A percentile compares a stretch with the other conserved stretches of the same genome.
Evolutionary conservation across 2,888 invertebrate genomes (phyloP).

Genomic region (Mimumesa dahlbomi): DNA sequence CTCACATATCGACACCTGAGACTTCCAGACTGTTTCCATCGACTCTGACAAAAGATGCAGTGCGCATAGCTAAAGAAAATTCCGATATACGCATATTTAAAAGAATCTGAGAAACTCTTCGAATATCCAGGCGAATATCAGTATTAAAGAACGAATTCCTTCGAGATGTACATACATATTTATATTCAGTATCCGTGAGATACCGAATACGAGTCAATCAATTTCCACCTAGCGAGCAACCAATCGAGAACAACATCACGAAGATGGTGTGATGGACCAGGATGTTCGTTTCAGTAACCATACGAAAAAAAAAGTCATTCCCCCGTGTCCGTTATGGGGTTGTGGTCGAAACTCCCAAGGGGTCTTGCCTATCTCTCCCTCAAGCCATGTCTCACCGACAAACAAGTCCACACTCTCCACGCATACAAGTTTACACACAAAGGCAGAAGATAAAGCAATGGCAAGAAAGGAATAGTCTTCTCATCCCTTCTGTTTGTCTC

Average conservation of each 20-base stretch:
- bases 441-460: conserved; percentile 35
- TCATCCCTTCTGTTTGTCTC: conserved; percentile 16
- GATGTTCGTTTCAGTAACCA: conserved; percentile 11
- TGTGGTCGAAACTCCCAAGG: conserved; percentile 29
- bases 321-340: conserved; percentile 15
- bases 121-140: not conserved
- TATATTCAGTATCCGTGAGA: too few species aligned
- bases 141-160: not conserved
- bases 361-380: not conserved
- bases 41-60: conserved; percentile 1
- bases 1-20: conserved; percentile 5
- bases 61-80: conserved; percentile 16
- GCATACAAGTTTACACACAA: conserved; percentile 16
- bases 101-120: not conserved
- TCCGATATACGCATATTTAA: conserved; percentile 3
- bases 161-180: too few species aligned
- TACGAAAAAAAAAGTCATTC: conserved; percentile 13
- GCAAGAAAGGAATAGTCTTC: conserved; percentile 15
- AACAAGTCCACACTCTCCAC: not conserved
- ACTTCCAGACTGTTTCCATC: conserved; percentile 10
- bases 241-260: not conserved
- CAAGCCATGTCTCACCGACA: not conserved
- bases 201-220: too few species aligned
- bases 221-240: too few species aligned
- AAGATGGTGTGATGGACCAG: not conserved